Conservation (phyloP, 2,113 vertebrate genomes). For the Erythrolamprus reginae region DNA sequence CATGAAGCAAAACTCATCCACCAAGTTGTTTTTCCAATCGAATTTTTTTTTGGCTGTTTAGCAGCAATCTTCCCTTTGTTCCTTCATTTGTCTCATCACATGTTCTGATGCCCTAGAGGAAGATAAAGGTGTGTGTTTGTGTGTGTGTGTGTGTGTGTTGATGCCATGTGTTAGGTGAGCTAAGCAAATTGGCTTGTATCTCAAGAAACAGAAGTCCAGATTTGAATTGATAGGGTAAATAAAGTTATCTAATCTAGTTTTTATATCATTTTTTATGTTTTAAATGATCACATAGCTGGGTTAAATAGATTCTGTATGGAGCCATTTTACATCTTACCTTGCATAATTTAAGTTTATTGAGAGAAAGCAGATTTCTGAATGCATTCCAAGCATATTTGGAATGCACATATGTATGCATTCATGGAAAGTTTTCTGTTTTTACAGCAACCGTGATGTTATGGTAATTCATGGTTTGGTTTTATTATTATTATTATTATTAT, state of each 20-base stretch:
- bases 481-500: too few relatives aligned
- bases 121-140: background rate
- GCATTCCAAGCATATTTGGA: background rate
- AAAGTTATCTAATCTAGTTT: background rate
- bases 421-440: background rate
- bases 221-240: background rate
- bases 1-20: background rate
- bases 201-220: background rate
- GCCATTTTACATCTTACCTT: background rate
- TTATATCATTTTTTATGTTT: background rate
- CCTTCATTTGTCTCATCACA: background rate
- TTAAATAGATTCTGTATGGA: conserved; percentile 2
- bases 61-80: background rate
- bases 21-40: background rate
- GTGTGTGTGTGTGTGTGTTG: background rate
- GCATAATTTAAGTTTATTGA: background rate
- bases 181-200: background rate
- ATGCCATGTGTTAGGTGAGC: background rate
- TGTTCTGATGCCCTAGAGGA: background rate
- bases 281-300: background rate
- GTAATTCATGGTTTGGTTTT: background rate
- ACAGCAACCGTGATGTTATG: conserved; percentile 1
- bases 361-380: conserved; percentile 2
- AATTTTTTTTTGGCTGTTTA: background rate
- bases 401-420: background rate